Evolutionary conservation across 2,888 invertebrate genomes (phyloP), one percentile per base, ranked within the genome.

Genomic region (Andrena flavipes): DNA sequence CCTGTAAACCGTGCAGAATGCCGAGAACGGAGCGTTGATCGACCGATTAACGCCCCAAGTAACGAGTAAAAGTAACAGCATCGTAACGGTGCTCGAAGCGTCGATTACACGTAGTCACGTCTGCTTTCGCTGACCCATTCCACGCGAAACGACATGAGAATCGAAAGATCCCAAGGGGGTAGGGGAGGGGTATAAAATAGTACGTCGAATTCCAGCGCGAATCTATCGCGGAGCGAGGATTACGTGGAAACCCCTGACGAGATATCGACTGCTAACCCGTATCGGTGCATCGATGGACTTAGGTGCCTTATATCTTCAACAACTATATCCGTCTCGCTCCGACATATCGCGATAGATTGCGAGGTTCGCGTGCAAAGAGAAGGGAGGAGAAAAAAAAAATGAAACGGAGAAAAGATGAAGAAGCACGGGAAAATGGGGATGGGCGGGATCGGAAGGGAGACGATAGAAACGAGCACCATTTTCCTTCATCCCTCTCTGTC

Each of bases 311-410:
- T 82, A 86, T 85, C 81, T 80, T 74, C 71, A 77, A 26, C 76
- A 70, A 72, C 80, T 84, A 84, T 83, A 84, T 85, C 69, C 77
- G 78, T 75, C 80, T 62, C 70, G 60, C 48, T 64, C 67, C 65
- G 82, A 77, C 76, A 81, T 85, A 80, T 89, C 76, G 83, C 85
- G 80, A 87, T 89, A 84, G 84, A 90, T 90, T 84, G 88, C 84
- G 74, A 82, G 62, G 54, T 67, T 68, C 74, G 67, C 74, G 80
- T 73, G 56, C 10, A 70, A 83, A 84, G 82, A 86, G 85, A 79
- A 56, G 51, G 6, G 62, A 35, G 62, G 56, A 56, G 20, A 20
- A 56, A 56, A 26, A 30, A 26, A 56, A 73, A 42, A 42, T 42
- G 42, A 42, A 42, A 42, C 42, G 76, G 72, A 63, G 68, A 63